A percentile compares a stretch with the other conserved stretches of the same genome.
Evolutionary conservation across 2,113 vertebrate genomes (phyloP).

Genomic region (Gnathonemus longibarbis): DNA sequence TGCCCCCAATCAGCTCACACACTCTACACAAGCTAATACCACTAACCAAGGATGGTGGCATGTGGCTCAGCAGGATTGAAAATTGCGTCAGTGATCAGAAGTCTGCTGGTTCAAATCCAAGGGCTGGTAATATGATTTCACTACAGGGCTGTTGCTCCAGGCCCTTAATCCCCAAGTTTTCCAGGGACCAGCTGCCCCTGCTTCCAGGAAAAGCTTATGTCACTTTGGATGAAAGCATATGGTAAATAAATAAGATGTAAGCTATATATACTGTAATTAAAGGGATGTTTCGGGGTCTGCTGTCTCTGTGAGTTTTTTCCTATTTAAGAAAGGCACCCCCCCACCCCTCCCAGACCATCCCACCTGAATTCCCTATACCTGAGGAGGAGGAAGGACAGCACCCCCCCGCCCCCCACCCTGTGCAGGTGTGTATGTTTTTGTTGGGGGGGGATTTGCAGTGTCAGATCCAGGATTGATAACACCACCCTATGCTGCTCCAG

Average conservation of each 20-base stretch:
- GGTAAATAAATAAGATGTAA: not conserved
- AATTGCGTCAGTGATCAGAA: not conserved
- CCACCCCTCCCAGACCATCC: slow-evolving; percentile 23
- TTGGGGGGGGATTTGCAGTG: slow-evolving; percentile 27
- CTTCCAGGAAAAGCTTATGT: not conserved
- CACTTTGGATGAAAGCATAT: not conserved
- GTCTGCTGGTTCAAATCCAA: not conserved
- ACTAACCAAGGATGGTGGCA: not conserved
- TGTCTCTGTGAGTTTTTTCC: not conserved
- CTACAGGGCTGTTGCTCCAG: not conserved
- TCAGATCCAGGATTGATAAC: slow-evolving; percentile 48
- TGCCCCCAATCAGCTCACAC: not conserved
- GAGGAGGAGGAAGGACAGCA: slow-evolving; percentile 58
- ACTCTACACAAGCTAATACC: not conserved
- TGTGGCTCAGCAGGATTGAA: not conserved
- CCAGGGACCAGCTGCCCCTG: not conserved
- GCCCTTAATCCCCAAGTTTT: not conserved
- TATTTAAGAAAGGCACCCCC: not conserved
- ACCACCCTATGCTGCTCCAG: slow-evolving; percentile 21
- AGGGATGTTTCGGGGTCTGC: not conserved
- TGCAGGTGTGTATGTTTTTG: slow-evolving; percentile 62
- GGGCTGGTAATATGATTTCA: not conserved
- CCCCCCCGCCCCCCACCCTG: slow-evolving; percentile 51
- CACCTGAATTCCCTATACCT: slow-evolving; percentile 65
- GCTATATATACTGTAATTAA: not conserved